These are phyloP conservation scores for Amazona vittata DNA, from an alignment of 2,113 vertebrate genomes.

Conservation along the genomic window DNA sequence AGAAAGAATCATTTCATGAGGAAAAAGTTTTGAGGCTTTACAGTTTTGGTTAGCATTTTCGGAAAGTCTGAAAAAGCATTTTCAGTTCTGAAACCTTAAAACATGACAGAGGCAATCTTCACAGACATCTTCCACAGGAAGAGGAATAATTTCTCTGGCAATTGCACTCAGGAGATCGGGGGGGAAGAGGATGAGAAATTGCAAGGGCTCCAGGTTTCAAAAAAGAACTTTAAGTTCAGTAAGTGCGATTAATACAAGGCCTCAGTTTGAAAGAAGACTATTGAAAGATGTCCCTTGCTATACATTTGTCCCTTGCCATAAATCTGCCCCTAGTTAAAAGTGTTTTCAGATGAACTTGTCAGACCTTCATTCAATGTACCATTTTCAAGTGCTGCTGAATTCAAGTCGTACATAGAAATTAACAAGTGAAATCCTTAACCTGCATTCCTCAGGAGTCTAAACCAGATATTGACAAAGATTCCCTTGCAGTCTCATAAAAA, in stretches of 20 bases:
- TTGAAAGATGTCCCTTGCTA: background rate
- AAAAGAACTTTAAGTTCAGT: background rate
- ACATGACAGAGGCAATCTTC: background rate
- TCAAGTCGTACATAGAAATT: background rate
- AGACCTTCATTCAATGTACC: background rate
- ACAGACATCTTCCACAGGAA: background rate
- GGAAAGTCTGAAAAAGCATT: background rate
- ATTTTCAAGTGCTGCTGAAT: background rate
- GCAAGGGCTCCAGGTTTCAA: background rate
- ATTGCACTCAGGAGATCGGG: background rate
- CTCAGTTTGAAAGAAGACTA: background rate
- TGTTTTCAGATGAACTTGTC: background rate
- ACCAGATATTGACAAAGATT: background rate
- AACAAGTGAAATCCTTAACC: background rate
- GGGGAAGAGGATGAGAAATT: fast-evolving
- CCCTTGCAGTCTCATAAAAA: background rate
- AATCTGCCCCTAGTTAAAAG: background rate
- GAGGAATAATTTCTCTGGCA: background rate
- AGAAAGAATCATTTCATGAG: background rate
- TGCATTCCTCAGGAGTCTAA: background rate
- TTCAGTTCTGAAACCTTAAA: background rate
- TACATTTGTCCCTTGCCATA: background rate
- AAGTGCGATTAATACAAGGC: background rate
- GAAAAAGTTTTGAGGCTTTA: background rate
- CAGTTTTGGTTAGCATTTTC: background rate